A percentile compares a stretch with the other conserved stretches of the same genome.
Conservation (phyloP, 2,888 invertebrate species). For the Elmis aenea region DNA sequence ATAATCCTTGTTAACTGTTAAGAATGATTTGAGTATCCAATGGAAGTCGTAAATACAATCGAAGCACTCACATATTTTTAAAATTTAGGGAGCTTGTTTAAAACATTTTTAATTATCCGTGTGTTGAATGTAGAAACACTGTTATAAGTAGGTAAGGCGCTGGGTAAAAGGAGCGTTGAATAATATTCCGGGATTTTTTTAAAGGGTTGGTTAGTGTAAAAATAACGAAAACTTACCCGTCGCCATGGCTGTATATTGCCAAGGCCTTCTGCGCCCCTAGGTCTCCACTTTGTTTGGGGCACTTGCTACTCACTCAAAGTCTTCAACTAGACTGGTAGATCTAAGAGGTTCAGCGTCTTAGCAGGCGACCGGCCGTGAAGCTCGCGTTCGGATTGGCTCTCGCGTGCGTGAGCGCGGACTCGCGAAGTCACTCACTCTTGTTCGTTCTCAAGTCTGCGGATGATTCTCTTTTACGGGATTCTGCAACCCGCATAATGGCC, state of each 20-base stretch:
- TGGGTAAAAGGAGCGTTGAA: constrained; percentile 6
- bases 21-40: too few relatives aligned
- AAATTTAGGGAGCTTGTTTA: too few relatives aligned
- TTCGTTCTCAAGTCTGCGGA: constrained; percentile 18
- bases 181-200: not conserved
- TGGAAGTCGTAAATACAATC: too few relatives aligned
- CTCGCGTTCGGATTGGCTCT: constrained; percentile 28
- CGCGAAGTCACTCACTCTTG: constrained; percentile 23
- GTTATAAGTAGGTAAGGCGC: constrained; percentile 4
- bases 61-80: too few relatives aligned
- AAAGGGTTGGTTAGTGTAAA: not conserved
- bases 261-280: constrained; percentile 39
- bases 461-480: constrained; percentile 13
- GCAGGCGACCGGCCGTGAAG: constrained; percentile 32
- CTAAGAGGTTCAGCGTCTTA: constrained; percentile 32
- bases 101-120: constrained; percentile 1
- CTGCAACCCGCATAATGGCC: constrained; percentile 10
- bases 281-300: constrained; percentile 36
- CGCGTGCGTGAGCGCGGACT: constrained; percentile 21
- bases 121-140: not conserved
- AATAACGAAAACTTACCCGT: constrained; percentile 35
- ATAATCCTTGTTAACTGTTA: too few relatives aligned
- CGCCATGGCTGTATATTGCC: constrained; percentile 41
- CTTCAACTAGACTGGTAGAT: constrained; percentile 41
- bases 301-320: constrained; percentile 42